phyloP scores from a whole-genome alignment of 1,140 invertebrate genomes.

The Meloidogyne floridensis region DNA sequence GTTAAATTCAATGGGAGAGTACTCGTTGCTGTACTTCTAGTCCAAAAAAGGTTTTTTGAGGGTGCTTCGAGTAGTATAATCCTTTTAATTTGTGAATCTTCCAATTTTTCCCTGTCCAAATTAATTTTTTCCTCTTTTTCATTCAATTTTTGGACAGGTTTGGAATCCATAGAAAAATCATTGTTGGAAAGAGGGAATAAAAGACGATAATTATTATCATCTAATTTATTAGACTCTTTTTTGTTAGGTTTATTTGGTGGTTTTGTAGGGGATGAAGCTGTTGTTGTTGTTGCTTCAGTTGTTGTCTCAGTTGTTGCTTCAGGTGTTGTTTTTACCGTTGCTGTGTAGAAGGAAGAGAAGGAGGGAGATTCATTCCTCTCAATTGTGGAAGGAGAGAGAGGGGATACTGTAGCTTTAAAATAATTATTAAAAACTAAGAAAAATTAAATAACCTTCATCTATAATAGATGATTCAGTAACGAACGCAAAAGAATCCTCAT shows the following conservation, averaged over 20 bases:
- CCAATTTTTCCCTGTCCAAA: neutral
- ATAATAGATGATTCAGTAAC: neutral
- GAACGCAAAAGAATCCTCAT: neutral
- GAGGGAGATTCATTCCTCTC: no score
- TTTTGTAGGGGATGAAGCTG: neutral
- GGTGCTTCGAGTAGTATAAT: slow-evolving; percentile 4
- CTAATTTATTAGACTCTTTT: neutral
- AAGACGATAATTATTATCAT: slow-evolving; percentile 9
- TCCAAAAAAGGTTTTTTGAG: neutral
- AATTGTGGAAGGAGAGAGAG: no score
- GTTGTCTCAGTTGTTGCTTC: no score
- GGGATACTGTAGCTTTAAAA: no score
- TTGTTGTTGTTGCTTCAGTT: no score
- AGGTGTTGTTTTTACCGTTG: no score
- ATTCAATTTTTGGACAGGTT: neutral
- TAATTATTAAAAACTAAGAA: no score
- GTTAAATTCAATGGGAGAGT: neutral
- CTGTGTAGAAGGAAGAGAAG: no score
- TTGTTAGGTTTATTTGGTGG: neutral
- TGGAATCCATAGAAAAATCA: slow-evolving; percentile 1
- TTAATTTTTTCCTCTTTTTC: slow-evolving; percentile 2
- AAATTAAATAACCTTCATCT: neutral
- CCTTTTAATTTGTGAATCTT: slow-evolving; percentile 1
- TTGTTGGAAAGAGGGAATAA: neutral
- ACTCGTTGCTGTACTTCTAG: neutral